A percentile compares a stretch with the other conserved stretches of the same genome.
These are phyloP conservation scores for Pristionchus mayeri DNA, from an alignment of 2,888 invertebrate genomes.

Conservation along the genomic window DNA sequence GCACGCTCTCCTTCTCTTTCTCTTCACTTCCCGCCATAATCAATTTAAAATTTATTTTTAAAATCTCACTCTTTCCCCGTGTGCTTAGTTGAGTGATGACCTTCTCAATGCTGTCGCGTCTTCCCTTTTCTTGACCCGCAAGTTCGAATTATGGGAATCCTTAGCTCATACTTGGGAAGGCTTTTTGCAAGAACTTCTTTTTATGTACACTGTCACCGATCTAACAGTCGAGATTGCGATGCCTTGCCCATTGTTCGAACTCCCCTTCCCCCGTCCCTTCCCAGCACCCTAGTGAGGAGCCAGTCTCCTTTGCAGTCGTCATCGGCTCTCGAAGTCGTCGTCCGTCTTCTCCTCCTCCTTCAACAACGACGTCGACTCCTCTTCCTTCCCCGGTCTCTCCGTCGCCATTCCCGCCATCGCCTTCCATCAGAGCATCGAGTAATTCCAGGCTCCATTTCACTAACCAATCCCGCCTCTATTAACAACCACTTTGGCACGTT, in stretches of 20 bases:
- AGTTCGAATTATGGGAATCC: no score
- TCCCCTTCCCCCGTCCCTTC: neutral
- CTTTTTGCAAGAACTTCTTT: no score
- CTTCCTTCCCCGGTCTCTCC: constrained; percentile 36
- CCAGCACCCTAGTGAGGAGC: neutral
- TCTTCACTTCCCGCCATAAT: neutral
- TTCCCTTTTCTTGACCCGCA: no score
- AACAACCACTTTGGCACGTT: neutral
- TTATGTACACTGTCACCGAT: no score
- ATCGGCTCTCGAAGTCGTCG: constrained; percentile 38
- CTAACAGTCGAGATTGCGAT: no score
- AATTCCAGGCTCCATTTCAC: neutral
- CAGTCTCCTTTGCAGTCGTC: constrained; percentile 18
- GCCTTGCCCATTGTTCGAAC: no score
- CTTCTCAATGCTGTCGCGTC: no score
- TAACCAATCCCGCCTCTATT: neutral
- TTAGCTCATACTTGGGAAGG: no score
- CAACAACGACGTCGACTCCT: constrained; percentile 30
- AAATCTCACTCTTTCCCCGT: no score
- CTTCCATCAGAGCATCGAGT: constrained; percentile 51
- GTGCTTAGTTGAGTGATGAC: neutral
- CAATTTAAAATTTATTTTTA: no score
- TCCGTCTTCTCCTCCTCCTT: constrained; percentile 34
- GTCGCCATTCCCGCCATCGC: constrained; percentile 48
- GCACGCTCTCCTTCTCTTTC: neutral